Conservation (phyloP, 1,140 invertebrate species). For the Spodoptera frugiperda region DNA sequence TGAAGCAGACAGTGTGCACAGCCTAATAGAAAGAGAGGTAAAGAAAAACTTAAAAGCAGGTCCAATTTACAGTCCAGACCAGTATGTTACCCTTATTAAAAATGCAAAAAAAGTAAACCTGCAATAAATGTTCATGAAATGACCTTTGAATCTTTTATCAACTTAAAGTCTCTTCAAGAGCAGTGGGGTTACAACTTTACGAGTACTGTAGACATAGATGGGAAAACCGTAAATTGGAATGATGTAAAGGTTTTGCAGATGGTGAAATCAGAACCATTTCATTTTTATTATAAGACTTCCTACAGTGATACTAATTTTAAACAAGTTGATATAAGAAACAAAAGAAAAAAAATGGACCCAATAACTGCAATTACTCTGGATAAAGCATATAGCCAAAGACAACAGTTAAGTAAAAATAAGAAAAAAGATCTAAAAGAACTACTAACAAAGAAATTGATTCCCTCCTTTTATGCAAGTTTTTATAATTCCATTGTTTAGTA, state of each 20-base stretch:
- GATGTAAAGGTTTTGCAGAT: conserved; percentile 59
- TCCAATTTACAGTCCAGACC: conserved; percentile 51
- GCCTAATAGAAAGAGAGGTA: conserved; percentile 49
- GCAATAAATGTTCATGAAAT: conserved; percentile 49
- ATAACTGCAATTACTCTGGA: background rate
- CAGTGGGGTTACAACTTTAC: conserved; percentile 50
- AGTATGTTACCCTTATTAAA: conserved; percentile 53
- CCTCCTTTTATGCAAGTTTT: conserved; percentile 38
- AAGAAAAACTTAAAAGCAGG: conserved; percentile 56
- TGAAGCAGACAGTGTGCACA: conserved; percentile 48
- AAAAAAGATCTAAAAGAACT: conserved; percentile 49
- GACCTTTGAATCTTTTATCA: conserved; percentile 38
- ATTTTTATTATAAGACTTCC: conserved; percentile 52
- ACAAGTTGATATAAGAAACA: conserved; percentile 49
- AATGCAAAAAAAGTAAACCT: conserved; percentile 49
- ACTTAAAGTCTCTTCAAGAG: conserved; percentile 51
- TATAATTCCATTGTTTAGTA: conserved; percentile 27
- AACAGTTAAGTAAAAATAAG: conserved; percentile 48
- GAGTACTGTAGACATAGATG: conserved; percentile 22
- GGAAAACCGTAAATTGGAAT: conserved; percentile 54
- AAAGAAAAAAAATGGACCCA: conserved; percentile 48
- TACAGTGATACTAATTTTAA: conserved; percentile 49
- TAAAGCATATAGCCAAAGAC: conserved; percentile 15
- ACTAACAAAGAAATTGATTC: conserved; percentile 45
- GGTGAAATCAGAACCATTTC: conserved; percentile 38